Conservation (phyloP, 2,113 vertebrate genomes). For the Oreochromis niloticus region DNA sequence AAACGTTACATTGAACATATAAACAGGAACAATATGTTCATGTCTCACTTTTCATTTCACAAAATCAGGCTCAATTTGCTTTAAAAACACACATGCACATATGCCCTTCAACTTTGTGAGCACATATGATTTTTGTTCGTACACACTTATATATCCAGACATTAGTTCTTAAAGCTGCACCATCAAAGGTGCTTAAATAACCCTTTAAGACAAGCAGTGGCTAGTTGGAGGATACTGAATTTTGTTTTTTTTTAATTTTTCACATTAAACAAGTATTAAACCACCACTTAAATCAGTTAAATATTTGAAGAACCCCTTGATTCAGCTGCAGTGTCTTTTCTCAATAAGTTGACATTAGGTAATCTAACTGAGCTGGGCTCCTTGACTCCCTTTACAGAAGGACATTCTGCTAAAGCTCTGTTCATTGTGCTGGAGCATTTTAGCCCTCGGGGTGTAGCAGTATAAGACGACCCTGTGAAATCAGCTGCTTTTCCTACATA, state of each 20-base stretch:
- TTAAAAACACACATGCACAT: neutral
- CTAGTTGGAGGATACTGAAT: neutral
- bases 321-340: neutral
- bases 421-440: constrained; percentile 47
- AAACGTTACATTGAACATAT: neutral
- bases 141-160: neutral
- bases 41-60: neutral
- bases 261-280: neutral
- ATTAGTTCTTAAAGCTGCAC: neutral
- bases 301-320: neutral
- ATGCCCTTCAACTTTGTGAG: neutral
- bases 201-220: neutral
- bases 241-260: rapidly evolving
- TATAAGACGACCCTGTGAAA: constrained; percentile 55
- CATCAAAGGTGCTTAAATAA: neutral
- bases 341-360: neutral
- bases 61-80: neutral
- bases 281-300: neutral
- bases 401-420: constrained; percentile 38
- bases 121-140: neutral
- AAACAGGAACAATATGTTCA: neutral
- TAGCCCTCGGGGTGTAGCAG: constrained; percentile 42
- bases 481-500: constrained; percentile 56
- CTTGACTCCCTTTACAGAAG: neutral
- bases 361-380: neutral